Evolutionary conservation across 37 sponge, comb jelly and placozoan species (phyloP), one percentile per base, ranked within the genome.

Genomic region (Halichondria panicea): DNA sequence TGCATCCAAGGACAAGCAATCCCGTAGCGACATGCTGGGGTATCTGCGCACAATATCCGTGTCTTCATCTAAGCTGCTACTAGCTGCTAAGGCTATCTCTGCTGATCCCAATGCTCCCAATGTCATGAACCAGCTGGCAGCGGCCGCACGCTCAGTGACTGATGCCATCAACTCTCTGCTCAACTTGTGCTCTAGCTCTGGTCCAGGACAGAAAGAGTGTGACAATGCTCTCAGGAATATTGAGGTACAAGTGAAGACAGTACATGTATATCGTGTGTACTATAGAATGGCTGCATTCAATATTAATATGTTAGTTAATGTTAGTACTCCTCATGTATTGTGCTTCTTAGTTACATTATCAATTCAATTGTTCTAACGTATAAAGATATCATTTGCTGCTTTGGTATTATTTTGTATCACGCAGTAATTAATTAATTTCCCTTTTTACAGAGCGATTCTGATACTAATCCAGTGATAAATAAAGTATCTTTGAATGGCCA

Each of bases 81-180:
- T 89, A 39, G 87, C 93, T 1, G 96, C 91, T 41, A 98, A 98
- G 78, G 84, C 89, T 25, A 75, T 93, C 46, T 80, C 85, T 46
- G 96, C 93, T 30, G 96, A 98, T 60, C 99, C 99, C 25, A 93
- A 91, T 77, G 96, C 93, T n/a, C 99, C 99, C 34, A 95, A 98
- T 60, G 91, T 90, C 13, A 90, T 88, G 89, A 90, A 92, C 82
- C 87, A 90, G 68, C 73, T 97, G 50, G 87, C 97, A 27, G 88
- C 89, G n/a, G 94, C 94, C 45, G 89, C 90, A 15, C 55, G 89
- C 70, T 67, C 85, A 35, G 96, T 98, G 12, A 95, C 99, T n/a
- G 99, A 98, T 62, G 83, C 92, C 56, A 98, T 98, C 78, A 95
- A 98, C 76, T 68, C 85, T 55, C 87, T 98, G 37, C 70, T 98